Evolutionary conservation across 2,888 invertebrate genomes (phyloP).

Genomic region (Lottia scabra): DNA sequence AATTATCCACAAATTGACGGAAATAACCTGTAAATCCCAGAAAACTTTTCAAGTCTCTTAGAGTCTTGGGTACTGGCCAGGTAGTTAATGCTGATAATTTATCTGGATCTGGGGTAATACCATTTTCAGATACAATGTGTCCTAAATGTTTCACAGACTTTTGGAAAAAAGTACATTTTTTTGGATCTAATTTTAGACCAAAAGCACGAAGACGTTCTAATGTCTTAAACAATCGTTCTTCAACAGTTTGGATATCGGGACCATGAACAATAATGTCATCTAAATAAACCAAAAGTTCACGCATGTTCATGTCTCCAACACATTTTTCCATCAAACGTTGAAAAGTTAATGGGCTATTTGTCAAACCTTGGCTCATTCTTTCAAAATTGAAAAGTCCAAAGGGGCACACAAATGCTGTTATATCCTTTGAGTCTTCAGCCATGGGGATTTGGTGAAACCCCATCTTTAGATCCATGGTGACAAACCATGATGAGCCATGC

Average conservation of each 20-base stretch:
- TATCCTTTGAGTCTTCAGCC: conserved; percentile 2
- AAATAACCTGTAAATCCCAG: not conserved
- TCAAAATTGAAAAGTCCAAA: conserved; percentile 8
- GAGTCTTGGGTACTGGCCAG: not conserved
- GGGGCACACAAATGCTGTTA: conserved; percentile 10
- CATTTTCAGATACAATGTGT: not conserved
- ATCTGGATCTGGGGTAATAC: not conserved
- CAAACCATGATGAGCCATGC: conserved; percentile 5
- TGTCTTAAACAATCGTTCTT: not conserved
- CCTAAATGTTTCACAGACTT: conserved; percentile 6
- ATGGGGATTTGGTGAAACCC: conserved; percentile 13
- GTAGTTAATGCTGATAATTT: not conserved
- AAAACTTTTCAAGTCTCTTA: not conserved
- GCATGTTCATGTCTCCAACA: conserved; percentile 19
- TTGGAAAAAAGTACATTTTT: conserved; percentile 7
- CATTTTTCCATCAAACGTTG: conserved; percentile 12
- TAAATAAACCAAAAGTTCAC: conserved; percentile 12
- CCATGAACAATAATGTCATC: conserved; percentile 17
- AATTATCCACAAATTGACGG: not conserved
- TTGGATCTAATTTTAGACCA: conserved; percentile 10
- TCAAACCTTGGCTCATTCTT: conserved; percentile 5
- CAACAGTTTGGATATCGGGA: not conserved
- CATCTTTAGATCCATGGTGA: conserved; percentile 4
- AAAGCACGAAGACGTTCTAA: conserved; percentile 6
- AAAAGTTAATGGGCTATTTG: conserved; percentile 10